Base-by-base conservation (phyloP, 1,140 invertebrate genomes). In the Aethina tumida region DNA sequence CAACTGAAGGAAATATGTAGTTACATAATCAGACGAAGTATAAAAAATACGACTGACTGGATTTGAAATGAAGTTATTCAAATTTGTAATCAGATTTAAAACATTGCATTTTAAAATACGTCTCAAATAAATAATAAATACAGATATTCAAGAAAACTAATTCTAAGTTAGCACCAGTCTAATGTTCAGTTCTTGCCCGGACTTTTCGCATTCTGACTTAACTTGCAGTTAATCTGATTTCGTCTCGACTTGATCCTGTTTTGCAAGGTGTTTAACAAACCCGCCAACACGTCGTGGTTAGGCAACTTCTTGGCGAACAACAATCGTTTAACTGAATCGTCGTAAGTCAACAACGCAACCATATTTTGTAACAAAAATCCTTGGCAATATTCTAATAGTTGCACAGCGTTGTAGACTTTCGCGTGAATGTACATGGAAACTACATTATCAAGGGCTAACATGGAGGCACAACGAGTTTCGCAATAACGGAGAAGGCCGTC, bases 371-470 rank as follows among this genome's bases (percentile, higher is more conserved):
- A 68, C 9, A 94, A 64, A 61, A 91, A 60, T 20, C 86, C 84
- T 68, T 92, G 87, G 55, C 88, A 92, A 63, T 87, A 92, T 61
- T 91, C 84, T 44, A 91, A 63, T 15, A 94, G 64, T 55, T 89
- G 81, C 8, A 75, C 72, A 10, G 88, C 88, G 53, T 85, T 88
- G 53, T 92, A 93, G 5, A 90, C 84, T 77, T 91, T 92, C 20
- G 88, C 88, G 57, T 92, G 88, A 54, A 92, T 90, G 53, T 92
- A 92, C 70, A 92, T 86, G 18, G 86, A 87, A 19, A 91, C 86
- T 39, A 92, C 81, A 58, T 91, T 91, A 51, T 92, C 86, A 32
- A 89, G 69, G 53, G 87, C 81, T 4, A 92, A 76, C 63, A 87
- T 77, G 32, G 77, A 73, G 2, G 87, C 87, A 53, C 86, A 89